Evolutionary conservation across 2,888 invertebrate genomes (phyloP).

Genomic region (Platerodrilus igneus): DNA sequence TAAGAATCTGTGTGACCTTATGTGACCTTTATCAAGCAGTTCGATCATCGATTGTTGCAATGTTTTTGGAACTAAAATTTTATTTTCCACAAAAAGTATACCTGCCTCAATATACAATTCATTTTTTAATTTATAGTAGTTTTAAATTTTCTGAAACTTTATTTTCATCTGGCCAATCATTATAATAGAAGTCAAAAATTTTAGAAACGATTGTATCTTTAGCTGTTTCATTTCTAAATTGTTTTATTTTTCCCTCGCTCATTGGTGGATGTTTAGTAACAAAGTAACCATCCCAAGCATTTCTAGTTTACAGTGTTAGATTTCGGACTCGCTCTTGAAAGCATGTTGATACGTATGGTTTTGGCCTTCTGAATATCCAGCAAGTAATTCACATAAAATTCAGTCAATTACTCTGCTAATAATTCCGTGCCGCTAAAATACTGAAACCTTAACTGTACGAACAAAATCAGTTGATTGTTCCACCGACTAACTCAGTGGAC

Average conservation of each 20-base stretch:
- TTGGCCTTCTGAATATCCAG: too few relatives aligned
- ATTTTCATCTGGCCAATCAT: slow-evolving; percentile 23
- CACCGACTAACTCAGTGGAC: too few relatives aligned
- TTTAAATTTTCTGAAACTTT: too few relatives aligned
- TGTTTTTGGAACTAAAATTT: slow-evolving; percentile 19
- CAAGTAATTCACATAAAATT: too few relatives aligned
- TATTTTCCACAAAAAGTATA: slow-evolving; percentile 21
- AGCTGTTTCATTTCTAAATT: slow-evolving; percentile 17
- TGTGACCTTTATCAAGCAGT: slow-evolving; percentile 24
- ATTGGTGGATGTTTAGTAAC: slow-evolving; percentile 24
- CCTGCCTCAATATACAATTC: slow-evolving; percentile 23
- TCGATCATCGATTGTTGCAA: slow-evolving; percentile 15
- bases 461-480: too few relatives aligned
- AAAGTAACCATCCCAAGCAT: slow-evolving; percentile 24
- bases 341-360: too few relatives aligned
- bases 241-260: slow-evolving; percentile 13
- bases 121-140: too few relatives aligned
- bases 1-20: slow-evolving; percentile 6
- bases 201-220: slow-evolving; percentile 13
- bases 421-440: too few relatives aligned
- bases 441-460: too few relatives aligned
- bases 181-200: slow-evolving; percentile 20
- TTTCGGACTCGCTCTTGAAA: slow-evolving; percentile 21
- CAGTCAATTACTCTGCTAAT: too few relatives aligned
- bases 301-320: slow-evolving; percentile 13